Evolutionary conservation across 1,140 invertebrate genomes (phyloP).

Genomic region (Caenorhabditis elegans): DNA sequence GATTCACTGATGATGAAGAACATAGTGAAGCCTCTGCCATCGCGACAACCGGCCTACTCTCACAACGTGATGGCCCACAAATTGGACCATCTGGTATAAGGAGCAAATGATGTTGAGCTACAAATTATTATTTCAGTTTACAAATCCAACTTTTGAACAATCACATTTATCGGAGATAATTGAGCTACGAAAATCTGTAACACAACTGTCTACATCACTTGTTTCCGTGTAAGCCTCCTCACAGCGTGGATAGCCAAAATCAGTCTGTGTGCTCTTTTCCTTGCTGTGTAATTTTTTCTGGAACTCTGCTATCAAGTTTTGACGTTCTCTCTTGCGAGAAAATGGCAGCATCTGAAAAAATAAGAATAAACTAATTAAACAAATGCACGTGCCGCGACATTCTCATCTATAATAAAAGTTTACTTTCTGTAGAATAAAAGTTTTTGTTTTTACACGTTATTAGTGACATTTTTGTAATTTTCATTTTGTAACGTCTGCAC

Average conservation of each 20-base stretch:
- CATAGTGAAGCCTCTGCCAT: not conserved
- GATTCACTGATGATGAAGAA: not conserved
- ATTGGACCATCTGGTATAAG: slow-evolving; percentile 17
- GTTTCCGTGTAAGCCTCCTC: slow-evolving; percentile 39
- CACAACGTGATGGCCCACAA: slow-evolving; percentile 37
- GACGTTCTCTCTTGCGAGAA: slow-evolving; percentile 40
- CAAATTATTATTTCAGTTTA: not conserved
- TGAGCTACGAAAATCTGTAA: not conserved
- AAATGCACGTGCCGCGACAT: too few relatives aligned
- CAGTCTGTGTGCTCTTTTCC: slow-evolving; percentile 25
- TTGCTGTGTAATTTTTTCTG: slow-evolving; percentile 34
- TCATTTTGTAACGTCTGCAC: too few relatives aligned
- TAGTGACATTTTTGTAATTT: too few relatives aligned
- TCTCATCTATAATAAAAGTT: too few relatives aligned
- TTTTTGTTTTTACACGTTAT: too few relatives aligned
- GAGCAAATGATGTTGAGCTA: not conserved
- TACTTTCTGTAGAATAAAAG: too few relatives aligned
- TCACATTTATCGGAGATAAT: not conserved
- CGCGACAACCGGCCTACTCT: slow-evolving; percentile 35
- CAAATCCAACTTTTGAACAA: not conserved
- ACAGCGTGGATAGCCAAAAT: slow-evolving; percentile 9
- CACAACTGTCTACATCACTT: slow-evolving; percentile 38
- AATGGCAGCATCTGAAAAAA: slow-evolving; percentile 42
- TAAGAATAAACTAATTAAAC: too few relatives aligned
- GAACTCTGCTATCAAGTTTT: slow-evolving; percentile 38